Evolutionary conservation across 2,888 invertebrate genomes (phyloP), one percentile per base, ranked within the genome.

Genomic region (Agrochola lychnidis): DNA sequence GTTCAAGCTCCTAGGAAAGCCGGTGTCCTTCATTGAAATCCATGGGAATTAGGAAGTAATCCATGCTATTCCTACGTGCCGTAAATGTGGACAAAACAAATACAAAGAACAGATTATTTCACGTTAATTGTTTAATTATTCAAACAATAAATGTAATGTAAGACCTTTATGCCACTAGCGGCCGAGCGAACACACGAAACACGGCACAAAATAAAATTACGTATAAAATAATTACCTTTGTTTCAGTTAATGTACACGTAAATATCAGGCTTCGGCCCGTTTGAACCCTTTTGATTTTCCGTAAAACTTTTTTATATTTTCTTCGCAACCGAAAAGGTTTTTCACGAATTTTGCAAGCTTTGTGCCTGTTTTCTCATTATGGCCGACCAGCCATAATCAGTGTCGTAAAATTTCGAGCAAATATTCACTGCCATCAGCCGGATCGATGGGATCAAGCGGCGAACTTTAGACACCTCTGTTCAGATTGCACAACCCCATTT

Each of bases 401-500:
- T 64, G 69, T 83, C 79, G 81, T 85, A 84, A 90, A 91, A 89
- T 88, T 83, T 87, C 86, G 82, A 85, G 85, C 78, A 84, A 89
- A 88, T 87, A 83, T 88, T 80, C 81, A 75, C 78, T 85, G 81
- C 86, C 80, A 78, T 81, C 73, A 75, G 66, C 63, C 68, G 79
- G 81, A 86, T 88, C 84, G 87, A 86, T 78, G 75, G 62, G 85
- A 87, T 85, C 86, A 88, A 79, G 73, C 70, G 64, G 59, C 70
- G 68, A 89, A 89, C 83, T 91, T 89, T 61, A 74, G 70, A 87
- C 82, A 89, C 85, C 82, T 80, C 87, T 78, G 72, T 84, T 87
- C 86, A 81, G 84, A 86, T 78, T 79, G 77, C 83, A 80, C 82
- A 89, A 92, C 89, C 89, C 88, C 87, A 89, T 92, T 91, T 87